phyloP scores from a whole-genome alignment of 1,140 invertebrate genomes.

The Teleopsis dalmanni region DNA sequence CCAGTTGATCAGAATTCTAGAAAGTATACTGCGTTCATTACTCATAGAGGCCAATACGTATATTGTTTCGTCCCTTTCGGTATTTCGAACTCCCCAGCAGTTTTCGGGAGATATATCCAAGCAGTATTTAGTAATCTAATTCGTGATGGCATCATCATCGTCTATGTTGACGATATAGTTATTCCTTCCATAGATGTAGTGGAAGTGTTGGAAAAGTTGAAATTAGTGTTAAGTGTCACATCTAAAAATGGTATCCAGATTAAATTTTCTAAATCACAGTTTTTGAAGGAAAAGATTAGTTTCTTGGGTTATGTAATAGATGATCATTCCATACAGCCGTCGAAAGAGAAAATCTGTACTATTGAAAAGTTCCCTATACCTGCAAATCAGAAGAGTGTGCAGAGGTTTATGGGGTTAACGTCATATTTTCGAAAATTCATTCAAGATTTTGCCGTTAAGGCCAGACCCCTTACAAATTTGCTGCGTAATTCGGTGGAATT shows the following conservation, averaged over 20 bases:
- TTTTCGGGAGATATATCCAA: conserved; percentile 44
- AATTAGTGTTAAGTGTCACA: not conserved
- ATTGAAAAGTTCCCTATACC: conserved; percentile 1
- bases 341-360: not conserved
- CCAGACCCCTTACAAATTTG: no score
- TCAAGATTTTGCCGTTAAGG: conserved; percentile 25
- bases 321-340: not conserved
- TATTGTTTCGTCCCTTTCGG: no score
- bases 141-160: not conserved
- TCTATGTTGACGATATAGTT: no score
- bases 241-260: conserved; percentile 2
- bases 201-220: no score
- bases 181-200: no score
- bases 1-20: conserved; percentile 27
- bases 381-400: not conserved
- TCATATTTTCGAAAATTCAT: conserved; percentile 15
- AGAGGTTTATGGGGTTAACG: not conserved
- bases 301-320: conserved; percentile 1
- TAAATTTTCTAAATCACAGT: no score
- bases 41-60: conserved; percentile 43
- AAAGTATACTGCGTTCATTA: conserved; percentile 41
- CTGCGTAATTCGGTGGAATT: conserved; percentile 17
- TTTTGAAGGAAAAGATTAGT: no score
- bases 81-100: conserved; percentile 38
- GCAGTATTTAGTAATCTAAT: not conserved